Evolutionary conservation across 2,888 invertebrate genomes (phyloP), one percentile per base, ranked within the genome.

Genomic region (Ochropacha duplaris): DNA sequence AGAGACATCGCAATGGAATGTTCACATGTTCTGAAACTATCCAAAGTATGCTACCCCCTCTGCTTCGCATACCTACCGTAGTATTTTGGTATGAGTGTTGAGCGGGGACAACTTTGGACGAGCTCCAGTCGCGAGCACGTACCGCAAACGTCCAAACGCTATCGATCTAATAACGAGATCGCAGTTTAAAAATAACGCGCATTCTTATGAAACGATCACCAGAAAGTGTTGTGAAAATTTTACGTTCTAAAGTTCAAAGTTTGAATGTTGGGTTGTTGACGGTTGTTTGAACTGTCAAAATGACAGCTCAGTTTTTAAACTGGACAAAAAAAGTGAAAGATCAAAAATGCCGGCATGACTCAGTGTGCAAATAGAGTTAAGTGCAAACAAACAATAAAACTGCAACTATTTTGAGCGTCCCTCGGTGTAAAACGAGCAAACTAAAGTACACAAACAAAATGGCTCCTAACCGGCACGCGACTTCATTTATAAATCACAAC

Each of bases 41-140:
- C 87, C 64, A 68, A 72, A 83, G 79, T 83, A 85, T 82, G 78
- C 71, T 81, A 83, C 84, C 83, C 84, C 90, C 80, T 86, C 84
- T 89, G 85, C 75, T 64, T 71, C 79, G 68, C 78, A 83, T 86
- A 76, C 83, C 81, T 86, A 76, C 83, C 81, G 84, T 81, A 76
- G 86, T 91, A 91, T 92, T 92, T 92, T 68, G 82, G 92, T 91
- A 88, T 87, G 86, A 77, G 83, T 85, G 77, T 77, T 74, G 79
- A 83, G 87, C 86, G 80, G 88, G 86, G 91, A 92, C 90, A 90
- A 79, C 87, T 88, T 92, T 91, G 91, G 90, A 90, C 71, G 75
- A 76, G 81, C 82, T 90, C 92, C 92, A 92, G 92, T 91, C 78
- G 78, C 74, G 74, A 74, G 76, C 80, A 76, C 73, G 81, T 78